Percentiles rank a stretch among this genome's conserved stretches.
Conservation (phyloP, 2,797 vertebrate genomes). For the Xenopus petersii region DNA sequence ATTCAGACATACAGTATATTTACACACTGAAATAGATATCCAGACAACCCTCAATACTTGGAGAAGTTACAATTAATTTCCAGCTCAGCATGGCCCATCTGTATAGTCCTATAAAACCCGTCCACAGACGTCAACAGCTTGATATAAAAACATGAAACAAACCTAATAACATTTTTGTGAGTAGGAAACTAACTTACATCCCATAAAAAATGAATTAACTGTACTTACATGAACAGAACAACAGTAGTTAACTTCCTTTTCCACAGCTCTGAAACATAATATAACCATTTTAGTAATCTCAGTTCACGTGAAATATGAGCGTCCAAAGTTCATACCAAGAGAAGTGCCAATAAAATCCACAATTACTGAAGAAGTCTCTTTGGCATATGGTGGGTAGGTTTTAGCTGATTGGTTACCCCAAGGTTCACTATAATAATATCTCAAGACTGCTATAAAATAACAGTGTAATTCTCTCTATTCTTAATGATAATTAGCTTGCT, state of each 20-base stretch:
- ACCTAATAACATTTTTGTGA: too few relatives aligned
- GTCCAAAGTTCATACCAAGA: constrained; percentile 4
- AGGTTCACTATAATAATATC: constrained; percentile 29
- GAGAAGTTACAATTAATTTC: too few relatives aligned
- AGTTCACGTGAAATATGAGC: not conserved
- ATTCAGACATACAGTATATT: too few relatives aligned
- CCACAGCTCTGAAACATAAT: not conserved
- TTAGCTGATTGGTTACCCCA: constrained; percentile 16
- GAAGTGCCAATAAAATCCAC: not conserved
- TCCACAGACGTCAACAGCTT: too few relatives aligned
- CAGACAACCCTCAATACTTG: too few relatives aligned
- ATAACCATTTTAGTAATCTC: not conserved
- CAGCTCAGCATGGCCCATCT: too few relatives aligned
- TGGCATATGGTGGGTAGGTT: constrained; percentile 13
- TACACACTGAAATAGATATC: too few relatives aligned
- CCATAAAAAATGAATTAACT: too few relatives aligned
- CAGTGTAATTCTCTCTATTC: constrained; percentile 18
- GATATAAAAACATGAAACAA: too few relatives aligned
- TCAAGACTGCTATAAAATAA: constrained; percentile 10
- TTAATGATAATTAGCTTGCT: constrained; percentile 11
- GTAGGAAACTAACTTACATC: too few relatives aligned
- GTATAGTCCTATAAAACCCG: too few relatives aligned
- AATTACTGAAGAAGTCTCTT: constrained; percentile 8
- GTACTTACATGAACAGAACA: not conserved
- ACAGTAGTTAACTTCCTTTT: not conserved